Percentiles rank a stretch among this genome's conserved stretches.
Conservation (phyloP, 2,113 vertebrate genomes). For the Hassar affinis region DNA sequence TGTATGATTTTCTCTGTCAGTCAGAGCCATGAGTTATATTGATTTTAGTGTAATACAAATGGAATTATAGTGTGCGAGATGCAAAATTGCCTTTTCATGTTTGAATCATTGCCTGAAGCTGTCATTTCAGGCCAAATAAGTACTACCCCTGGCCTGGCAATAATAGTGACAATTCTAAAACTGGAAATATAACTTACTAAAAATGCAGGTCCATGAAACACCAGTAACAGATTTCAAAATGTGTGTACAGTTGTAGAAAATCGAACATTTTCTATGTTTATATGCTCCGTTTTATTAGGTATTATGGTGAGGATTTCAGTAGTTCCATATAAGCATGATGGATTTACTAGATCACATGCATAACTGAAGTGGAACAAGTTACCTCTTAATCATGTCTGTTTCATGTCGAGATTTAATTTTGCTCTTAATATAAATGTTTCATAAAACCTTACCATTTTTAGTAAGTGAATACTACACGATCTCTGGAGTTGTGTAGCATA, state of each 20-base stretch:
- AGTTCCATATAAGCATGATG: not conserved
- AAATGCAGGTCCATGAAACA: not conserved
- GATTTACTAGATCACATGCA: not conserved
- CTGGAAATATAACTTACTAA: not conserved
- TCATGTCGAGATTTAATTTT: not conserved
- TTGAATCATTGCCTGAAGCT: conserved; percentile 3
- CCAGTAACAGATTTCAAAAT: not conserved
- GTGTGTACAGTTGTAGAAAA: not conserved
- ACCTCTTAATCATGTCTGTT: not conserved
- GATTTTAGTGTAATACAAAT: not conserved
- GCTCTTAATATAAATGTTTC: not conserved
- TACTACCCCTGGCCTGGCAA: not conserved
- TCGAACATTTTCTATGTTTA: conserved; percentile 6
- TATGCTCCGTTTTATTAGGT: not conserved
- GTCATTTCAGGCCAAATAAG: not conserved
- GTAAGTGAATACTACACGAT: not conserved
- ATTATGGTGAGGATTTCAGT: not conserved
- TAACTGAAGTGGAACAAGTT: not conserved
- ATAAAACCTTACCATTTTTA: not conserved
- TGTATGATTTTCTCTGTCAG: not conserved
- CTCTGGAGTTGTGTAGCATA: not conserved
- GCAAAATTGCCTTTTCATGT: not conserved
- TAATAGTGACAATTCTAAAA: not conserved
- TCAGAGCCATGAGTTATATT: not conserved
- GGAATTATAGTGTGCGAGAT: not conserved